Evolutionary conservation across 2,113 vertebrate species (phyloP).

Genomic region (Aldabrachelys gigantea): DNA sequence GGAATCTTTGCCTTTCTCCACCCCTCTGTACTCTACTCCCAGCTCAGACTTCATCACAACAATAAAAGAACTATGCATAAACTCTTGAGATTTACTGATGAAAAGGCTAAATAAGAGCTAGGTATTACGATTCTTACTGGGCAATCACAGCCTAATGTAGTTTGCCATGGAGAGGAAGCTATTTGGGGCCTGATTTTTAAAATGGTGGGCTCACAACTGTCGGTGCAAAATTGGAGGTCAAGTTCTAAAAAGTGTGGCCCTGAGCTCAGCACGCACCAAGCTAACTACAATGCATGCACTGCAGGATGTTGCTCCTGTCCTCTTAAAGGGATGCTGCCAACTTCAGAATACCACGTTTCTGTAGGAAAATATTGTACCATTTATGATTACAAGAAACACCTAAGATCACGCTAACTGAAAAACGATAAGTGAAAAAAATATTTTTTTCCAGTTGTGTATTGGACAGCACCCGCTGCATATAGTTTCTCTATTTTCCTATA

Average conservation of each 20-base stretch:
- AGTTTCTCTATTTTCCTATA: not conserved
- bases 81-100: not conserved
- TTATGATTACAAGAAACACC: not conserved
- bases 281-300: not conserved
- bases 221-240: not conserved
- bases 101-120: not conserved
- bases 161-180: not conserved
- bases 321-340: slow-evolving; percentile 35
- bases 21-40: not conserved
- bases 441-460: not conserved
- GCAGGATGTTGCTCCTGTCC: slow-evolving; percentile 40
- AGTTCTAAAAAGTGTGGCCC: not conserved
- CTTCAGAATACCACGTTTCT: not conserved
- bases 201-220: not conserved
- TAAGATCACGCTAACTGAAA: slow-evolving; percentile 4
- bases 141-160: not conserved
- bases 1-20: not conserved
- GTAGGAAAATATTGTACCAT: not conserved
- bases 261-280: not conserved
- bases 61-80: not conserved
- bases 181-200: not conserved
- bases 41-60: not conserved
- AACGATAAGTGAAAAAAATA: not conserved
- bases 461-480: not conserved
- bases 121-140: not conserved